Percentiles rank a stretch among this genome's conserved stretches.
These are phyloP conservation scores for Cerceris rybyensis DNA, from an alignment of 2,888 invertebrate genomes.

Conservation along the genomic window DNA sequence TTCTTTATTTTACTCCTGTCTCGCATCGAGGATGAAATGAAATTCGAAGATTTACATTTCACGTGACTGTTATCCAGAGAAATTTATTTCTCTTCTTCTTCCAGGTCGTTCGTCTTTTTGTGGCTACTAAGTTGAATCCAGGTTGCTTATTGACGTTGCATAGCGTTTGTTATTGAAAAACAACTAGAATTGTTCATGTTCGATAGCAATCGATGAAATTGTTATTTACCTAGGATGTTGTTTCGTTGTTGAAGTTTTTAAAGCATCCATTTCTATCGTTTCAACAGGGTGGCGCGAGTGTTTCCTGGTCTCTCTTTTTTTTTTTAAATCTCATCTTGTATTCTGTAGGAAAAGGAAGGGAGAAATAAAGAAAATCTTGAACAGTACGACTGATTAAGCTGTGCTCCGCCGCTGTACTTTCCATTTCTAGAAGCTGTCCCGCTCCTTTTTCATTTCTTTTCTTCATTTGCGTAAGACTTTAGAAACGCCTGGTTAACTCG, in stretches of 20 bases:
- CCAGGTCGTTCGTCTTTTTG: background rate
- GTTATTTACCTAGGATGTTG: background rate
- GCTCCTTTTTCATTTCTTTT: conserved; percentile 48
- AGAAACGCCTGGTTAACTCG: conserved; percentile 67
- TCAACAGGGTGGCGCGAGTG: background rate
- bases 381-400: conserved; percentile 61
- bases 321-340: conserved; percentile 56
- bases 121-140: background rate
- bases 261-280: background rate
- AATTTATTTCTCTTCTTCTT: background rate
- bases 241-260: background rate
- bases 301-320: background rate
- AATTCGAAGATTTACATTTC: conserved; percentile 51
- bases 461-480: conserved; percentile 62
- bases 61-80: conserved; percentile 5
- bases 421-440: conserved; percentile 48
- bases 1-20: conserved; percentile 18
- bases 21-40: conserved; percentile 26
- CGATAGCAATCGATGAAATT: too few relatives aligned
- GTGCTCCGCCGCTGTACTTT: conserved; percentile 51
- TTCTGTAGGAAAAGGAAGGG: conserved; percentile 34
- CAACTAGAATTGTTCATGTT: too few relatives aligned
- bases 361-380: conserved; percentile 55
- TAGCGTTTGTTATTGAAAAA: too few relatives aligned
- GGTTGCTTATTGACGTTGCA: background rate